phyloP scores from a whole-genome alignment of 2,113 vertebrate genomes.

The Halichoeres trimaculatus region DNA sequence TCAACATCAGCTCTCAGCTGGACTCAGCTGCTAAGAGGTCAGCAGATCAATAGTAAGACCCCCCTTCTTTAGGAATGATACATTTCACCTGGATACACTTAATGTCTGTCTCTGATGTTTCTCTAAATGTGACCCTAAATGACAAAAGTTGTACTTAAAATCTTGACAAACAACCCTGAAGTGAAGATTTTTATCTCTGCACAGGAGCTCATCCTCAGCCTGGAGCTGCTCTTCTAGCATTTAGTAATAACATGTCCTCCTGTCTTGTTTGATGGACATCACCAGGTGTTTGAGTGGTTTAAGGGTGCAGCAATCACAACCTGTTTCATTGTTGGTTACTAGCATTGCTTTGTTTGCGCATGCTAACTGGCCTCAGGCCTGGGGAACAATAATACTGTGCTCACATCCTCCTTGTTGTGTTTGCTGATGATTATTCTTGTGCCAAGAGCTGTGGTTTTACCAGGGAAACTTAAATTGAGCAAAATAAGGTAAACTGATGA shows the following conservation, averaged over 20 bases:
- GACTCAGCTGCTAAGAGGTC: constrained; percentile 61
- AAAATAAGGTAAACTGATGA: background rate
- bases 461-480: background rate
- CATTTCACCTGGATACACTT: background rate
- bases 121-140: background rate
- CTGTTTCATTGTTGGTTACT: constrained; percentile 44
- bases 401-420: constrained; percentile 33
- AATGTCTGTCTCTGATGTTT: background rate
- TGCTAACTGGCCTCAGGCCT: constrained; percentile 40
- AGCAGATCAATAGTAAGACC: constrained; percentile 69
- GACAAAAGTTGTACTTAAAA: background rate
- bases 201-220: constrained; percentile 47
- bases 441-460: constrained; percentile 2
- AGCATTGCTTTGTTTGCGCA: constrained; percentile 36
- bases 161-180: background rate
- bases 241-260: constrained; percentile 50
- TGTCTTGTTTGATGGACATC: constrained; percentile 46
- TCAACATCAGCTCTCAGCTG: constrained; percentile 74
- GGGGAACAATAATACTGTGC: constrained; percentile 6
- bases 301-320: constrained; percentile 29
- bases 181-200: constrained; percentile 23
- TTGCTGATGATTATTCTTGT: constrained; percentile 11
- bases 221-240: constrained; percentile 47
- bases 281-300: constrained; percentile 64
- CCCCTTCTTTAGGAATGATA: background rate